Conservation (phyloP, 2,113 vertebrate species). For the Rhipidura dahli region DNA sequence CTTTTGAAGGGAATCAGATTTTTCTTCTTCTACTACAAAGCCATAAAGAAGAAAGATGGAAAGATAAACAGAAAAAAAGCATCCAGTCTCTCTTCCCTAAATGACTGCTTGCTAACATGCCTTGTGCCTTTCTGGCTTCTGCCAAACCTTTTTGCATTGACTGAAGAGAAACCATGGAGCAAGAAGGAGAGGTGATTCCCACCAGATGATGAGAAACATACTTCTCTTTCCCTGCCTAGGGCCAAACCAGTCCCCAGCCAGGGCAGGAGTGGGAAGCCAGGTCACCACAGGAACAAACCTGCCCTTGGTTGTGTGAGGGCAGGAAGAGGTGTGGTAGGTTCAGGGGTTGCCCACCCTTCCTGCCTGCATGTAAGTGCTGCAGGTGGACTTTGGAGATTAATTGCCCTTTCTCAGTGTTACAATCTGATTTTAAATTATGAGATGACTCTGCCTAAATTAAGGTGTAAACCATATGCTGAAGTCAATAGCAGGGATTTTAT, state of each 20-base stretch:
- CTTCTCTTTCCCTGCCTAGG: neutral
- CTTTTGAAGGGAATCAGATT: neutral
- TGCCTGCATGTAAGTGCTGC: neutral
- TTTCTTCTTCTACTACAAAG: neutral
- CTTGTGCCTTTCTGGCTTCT: neutral
- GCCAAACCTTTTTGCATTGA: neutral
- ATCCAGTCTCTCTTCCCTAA: neutral
- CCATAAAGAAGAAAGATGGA: neutral
- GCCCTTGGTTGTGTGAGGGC: accelerated
- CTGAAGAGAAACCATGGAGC: neutral
- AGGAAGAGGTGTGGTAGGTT: neutral
- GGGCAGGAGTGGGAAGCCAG: neutral
- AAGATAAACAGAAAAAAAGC: neutral
- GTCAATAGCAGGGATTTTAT: neutral
- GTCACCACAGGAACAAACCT: neutral
- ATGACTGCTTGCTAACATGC: neutral
- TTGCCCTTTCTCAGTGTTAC: neutral
- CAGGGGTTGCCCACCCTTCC: neutral
- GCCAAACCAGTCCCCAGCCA: neutral
- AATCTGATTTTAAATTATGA: neutral
- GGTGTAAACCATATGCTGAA: neutral
- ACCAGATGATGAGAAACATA: neutral
- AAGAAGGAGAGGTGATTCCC: neutral
- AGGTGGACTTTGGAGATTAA: neutral
- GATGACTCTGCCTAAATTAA: too few species aligned